phyloP scores from a whole-genome alignment of 2,797 vertebrate species.

The Cygnus olor region DNA sequence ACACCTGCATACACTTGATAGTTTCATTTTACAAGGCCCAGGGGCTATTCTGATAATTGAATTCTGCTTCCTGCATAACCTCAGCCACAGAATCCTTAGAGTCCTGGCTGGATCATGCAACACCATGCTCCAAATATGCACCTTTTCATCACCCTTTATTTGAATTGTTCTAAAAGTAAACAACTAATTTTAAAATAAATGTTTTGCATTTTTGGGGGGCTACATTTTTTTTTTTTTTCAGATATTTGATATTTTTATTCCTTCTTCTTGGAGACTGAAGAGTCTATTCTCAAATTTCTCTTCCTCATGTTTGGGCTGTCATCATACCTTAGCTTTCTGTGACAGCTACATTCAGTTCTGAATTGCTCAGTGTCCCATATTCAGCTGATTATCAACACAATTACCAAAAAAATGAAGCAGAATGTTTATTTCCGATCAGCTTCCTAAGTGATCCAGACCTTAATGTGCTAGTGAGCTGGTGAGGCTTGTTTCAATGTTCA shows the following conservation, averaged over 20 bases:
- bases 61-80: constrained; percentile 38
- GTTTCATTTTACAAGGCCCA: constrained; percentile 41
- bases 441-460: neutral
- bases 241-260: neutral
- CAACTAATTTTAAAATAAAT: neutral
- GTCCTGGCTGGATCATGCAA: neutral
- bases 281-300: neutral
- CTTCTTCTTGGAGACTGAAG: neutral
- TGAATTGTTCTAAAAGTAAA: constrained; percentile 5
- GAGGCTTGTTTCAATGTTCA: neutral
- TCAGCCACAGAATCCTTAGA: neutral
- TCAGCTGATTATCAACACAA: neutral
- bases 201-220: neutral
- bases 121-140: neutral
- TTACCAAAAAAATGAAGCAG: neutral
- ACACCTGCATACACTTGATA: neutral
- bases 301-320: neutral
- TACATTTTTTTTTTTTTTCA: too few species aligned
- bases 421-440: neutral
- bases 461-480: neutral
- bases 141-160: neutral
- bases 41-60: constrained; percentile 26
- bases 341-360: neutral
- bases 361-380: neutral
- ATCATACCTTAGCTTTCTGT: neutral